Percentiles rank a stretch among this genome's conserved stretches.
Evolutionary conservation across 92 coral and sea anemone genomes (phyloP).

Genomic region (Epizoanthus illoricatus): DNA sequence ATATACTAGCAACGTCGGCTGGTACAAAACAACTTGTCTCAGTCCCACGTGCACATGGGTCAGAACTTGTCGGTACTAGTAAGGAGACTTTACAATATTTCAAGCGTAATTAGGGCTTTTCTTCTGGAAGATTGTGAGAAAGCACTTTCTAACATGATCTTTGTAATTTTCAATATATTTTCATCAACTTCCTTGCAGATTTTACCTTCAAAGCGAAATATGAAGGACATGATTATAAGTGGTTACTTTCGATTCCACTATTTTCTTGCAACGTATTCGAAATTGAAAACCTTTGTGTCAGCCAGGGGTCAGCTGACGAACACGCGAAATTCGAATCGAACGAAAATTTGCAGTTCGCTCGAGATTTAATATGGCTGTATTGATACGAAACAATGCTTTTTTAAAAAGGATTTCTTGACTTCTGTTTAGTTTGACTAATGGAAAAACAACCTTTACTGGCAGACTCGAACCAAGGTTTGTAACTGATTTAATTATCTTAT

Average conservation of each 20-base stretch:
- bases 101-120: background rate
- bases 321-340: slow-evolving; percentile 14
- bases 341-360: too few relatives aligned
- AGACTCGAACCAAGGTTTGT: slow-evolving; percentile 20
- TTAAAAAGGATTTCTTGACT: background rate
- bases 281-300: background rate
- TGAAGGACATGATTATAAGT: background rate
- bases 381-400: background rate
- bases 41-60: too few relatives aligned
- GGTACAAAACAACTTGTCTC: too few relatives aligned
- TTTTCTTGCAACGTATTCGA: background rate
- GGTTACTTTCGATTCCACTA: background rate
- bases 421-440: background rate
- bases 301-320: too few relatives aligned
- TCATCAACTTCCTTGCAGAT: background rate
- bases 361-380: too few relatives aligned
- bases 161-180: background rate
- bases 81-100: background rate
- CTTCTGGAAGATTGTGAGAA: background rate
- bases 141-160: background rate
- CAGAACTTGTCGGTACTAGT: background rate
- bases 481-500: background rate
- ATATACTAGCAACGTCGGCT: too few relatives aligned
- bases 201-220: background rate
- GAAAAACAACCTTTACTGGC: background rate